Base-by-base conservation (phyloP, 2,888 invertebrate species). In the Suillia variegata region DNA sequence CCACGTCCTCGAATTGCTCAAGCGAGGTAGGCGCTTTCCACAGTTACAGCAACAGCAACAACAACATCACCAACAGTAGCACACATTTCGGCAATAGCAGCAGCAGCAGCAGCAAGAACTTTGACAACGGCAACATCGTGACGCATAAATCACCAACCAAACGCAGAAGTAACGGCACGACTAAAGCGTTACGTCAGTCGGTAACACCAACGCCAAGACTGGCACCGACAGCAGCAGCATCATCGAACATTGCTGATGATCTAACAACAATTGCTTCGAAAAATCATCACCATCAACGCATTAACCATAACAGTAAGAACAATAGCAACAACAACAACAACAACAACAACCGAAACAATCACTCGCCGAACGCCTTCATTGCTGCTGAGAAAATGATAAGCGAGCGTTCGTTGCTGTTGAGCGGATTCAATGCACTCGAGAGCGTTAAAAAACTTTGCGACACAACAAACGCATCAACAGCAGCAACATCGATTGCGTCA, bases 361-460 rank as follows among this genome's bases (percentile, higher is more conserved):
- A 31, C 17, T 26, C 61, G 61, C 48, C 52, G 45, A 62, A 58
- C 31, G 54, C 58, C 58, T 34, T 54, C 55, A 56, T 61, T 38
- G 61, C 58, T 62, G 58, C 63, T 55, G 73, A 72, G 56, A 82
- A 78, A 67, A 82, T 82, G 82, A 78, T 82, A 62, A 80, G 80
- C 65, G 82, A 82, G 74, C 79, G 78, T 26, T 80, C 80, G 64
- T 65, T 80, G 57, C 67, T 80, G 68, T 69, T 81, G 60, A 79
- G 77, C 71, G 76, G 76, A 64, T 80, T 76, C 67, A 79, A 73
- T 58, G 69, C 72, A 63, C 74, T 76, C 62, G 78, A 81, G 56
- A 78, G 71, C 64, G 71, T 67, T 60, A 79, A 78, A 63, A 75
- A 75, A 63, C 70, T 75, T 70, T 80, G 79, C 67, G 77, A 80